Evolutionary conservation across 2,888 invertebrate genomes (phyloP).

Genomic region (Eupithecia pulchellata): DNA sequence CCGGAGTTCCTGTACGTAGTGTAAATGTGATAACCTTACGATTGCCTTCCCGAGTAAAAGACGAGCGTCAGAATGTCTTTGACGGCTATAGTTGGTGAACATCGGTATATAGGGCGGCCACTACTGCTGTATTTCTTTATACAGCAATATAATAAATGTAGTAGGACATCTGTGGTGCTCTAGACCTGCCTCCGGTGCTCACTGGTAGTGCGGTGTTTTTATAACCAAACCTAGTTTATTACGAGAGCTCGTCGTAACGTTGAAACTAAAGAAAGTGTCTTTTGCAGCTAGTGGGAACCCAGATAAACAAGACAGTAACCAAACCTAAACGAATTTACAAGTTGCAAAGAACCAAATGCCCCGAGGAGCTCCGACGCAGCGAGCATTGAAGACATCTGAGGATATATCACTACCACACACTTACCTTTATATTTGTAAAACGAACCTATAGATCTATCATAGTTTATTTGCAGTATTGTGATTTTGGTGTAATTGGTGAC

Average conservation of each 20-base stretch:
- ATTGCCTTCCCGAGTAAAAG: constrained; percentile 52
- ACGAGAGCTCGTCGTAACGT: constrained; percentile 34
- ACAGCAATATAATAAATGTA: constrained; percentile 68
- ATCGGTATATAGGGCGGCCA: constrained; percentile 68
- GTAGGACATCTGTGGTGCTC: constrained; percentile 53
- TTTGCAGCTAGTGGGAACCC: constrained; percentile 72
- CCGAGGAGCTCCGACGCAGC: constrained; percentile 90
- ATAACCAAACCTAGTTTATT: constrained; percentile 41
- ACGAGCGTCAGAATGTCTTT: constrained; percentile 42
- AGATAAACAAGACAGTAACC: constrained; percentile 64
- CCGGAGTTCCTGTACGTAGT: constrained; percentile 46
- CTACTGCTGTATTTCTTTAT: constrained; percentile 61
- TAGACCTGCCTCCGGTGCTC: constrained; percentile 58
- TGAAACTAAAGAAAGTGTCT: constrained; percentile 60
- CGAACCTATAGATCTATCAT: constrained; percentile 39
- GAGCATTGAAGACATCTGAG: constrained; percentile 96
- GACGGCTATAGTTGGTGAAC: constrained; percentile 56
- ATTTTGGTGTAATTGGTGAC: constrained; percentile 74
- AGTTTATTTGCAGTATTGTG: constrained; percentile 70
- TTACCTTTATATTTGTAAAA: constrained; percentile 16
- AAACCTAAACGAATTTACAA: constrained; percentile 59
- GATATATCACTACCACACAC: constrained; percentile 85
- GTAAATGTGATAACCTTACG: constrained; percentile 53
- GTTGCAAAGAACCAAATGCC: constrained; percentile 71
- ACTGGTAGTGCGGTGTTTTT: constrained; percentile 54